These are phyloP conservation scores for Calephelis perditalis DNA, from an alignment of 2,888 invertebrate genomes.

Conservation along the genomic window DNA sequence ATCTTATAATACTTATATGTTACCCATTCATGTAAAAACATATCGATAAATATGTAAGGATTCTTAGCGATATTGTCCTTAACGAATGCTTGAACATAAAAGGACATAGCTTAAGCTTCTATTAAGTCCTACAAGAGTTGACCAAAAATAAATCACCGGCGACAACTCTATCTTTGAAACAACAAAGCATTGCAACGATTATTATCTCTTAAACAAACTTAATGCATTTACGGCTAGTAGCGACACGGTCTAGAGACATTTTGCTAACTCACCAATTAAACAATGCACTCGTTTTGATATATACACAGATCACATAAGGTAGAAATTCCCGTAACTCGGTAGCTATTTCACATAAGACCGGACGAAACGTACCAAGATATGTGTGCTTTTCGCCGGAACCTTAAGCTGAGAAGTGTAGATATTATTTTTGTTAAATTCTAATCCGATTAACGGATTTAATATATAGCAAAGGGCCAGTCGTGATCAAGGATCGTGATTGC, in stretches of 20 bases:
- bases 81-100: slow-evolving; percentile 31
- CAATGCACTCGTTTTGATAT: slow-evolving; percentile 33
- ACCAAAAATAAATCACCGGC: slow-evolving; percentile 72
- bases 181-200: slow-evolving; percentile 68
- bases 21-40: too few species aligned
- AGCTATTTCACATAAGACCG: slow-evolving; percentile 16
- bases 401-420: slow-evolving; percentile 37
- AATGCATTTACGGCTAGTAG: slow-evolving; percentile 76
- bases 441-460: slow-evolving; percentile 41
- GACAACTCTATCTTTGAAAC: slow-evolving; percentile 75
- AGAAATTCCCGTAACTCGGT: slow-evolving; percentile 33
- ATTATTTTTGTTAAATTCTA: slow-evolving; percentile 37
- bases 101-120: slow-evolving; percentile 45
- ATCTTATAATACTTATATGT: too few species aligned
- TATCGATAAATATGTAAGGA: too few species aligned
- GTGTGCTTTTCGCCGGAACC: slow-evolving; percentile 33
- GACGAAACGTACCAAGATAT: slow-evolving; percentile 31
- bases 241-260: slow-evolving; percentile 74
- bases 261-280: slow-evolving; percentile 47
- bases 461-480: slow-evolving; percentile 67
- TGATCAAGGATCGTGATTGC: slow-evolving; percentile 76
- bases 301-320: slow-evolving; percentile 40
- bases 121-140: slow-evolving; percentile 63
- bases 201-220: slow-evolving; percentile 76
- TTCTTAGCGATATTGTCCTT: slow-evolving; percentile 3